Evolutionary conservation across 2,888 invertebrate species (phyloP).

Genomic region (Morpho achilles): DNA sequence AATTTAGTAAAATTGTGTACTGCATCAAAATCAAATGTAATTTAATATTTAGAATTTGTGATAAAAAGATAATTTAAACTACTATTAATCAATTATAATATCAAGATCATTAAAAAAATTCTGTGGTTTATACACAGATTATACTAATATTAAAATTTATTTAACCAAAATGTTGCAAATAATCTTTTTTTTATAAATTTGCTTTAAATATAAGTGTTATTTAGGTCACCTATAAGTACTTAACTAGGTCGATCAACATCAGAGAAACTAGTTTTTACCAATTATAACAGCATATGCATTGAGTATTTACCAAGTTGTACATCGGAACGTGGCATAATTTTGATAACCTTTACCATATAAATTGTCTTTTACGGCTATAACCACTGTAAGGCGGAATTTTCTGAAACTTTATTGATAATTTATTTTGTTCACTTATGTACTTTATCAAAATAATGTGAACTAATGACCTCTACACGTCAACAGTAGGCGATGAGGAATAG

Average conservation of each 20-base stretch:
- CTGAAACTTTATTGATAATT: conserved; percentile 27
- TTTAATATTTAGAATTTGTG: too few species aligned
- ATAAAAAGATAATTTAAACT: too few species aligned
- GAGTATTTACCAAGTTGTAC: conserved; percentile 28
- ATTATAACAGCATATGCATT: conserved; percentile 1
- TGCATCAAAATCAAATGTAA: too few species aligned
- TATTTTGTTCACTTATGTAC: conserved; percentile 11
- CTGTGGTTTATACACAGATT: too few species aligned
- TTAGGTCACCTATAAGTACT: too few species aligned
- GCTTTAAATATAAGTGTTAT: too few species aligned
- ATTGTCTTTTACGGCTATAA: conserved; percentile 8
- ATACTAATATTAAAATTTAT: too few species aligned
- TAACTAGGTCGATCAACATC: background rate
- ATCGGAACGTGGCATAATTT: conserved; percentile 34
- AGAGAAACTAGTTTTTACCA: conserved; percentile 4
- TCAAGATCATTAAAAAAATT: too few species aligned
- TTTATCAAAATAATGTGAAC: conserved; percentile 41
- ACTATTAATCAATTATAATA: too few species aligned
- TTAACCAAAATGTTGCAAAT: too few species aligned
- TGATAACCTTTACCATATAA: conserved; percentile 37
- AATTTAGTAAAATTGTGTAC: too few species aligned
- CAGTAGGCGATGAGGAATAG: conserved; percentile 76
- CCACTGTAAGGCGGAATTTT: conserved; percentile 17
- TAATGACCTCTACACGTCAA: conserved; percentile 71
- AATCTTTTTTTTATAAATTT: too few species aligned